Evolutionary conservation across 2,888 invertebrate species (phyloP), one percentile per base, ranked within the genome.

Genomic region (Polia nebulosa): DNA sequence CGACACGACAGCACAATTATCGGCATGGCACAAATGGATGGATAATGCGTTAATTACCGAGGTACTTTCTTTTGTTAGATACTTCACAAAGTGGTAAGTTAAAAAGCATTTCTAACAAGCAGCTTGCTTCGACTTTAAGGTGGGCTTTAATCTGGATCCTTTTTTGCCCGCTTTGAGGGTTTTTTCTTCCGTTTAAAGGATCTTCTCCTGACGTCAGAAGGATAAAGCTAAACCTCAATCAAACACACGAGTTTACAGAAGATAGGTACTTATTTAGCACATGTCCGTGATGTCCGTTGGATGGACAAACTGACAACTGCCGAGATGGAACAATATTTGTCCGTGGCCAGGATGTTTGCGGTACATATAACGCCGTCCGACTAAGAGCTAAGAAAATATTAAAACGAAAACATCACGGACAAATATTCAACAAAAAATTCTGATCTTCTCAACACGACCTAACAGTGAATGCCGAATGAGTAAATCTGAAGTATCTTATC

Each of bases 371-470:
- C 90, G 88, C 86, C 81, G 87, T 88, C 89, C 84, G 84, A 85
- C 93, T 93, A 93, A 94, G 92, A 93, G 91, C 87, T 88, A 89
- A 91, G 89, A 88, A 91, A 94, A 94, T 91, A 92, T 93, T 90
- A 86, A 90, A 89, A 87, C 83, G 81, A 87, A 87, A 86, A 85
- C 83, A 85, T 89, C 85, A 85, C 86, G 77, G 82, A 85, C 84
- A 90, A 87, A 90, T 85, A 86, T 61, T 65, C 74, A 71, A 88
- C 83, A 91, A 91, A 88, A 88, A 88, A 88, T 88, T 82, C 58
- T 81, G 77, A 85, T 82, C 82, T 85, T 78, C 75, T 79, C 62
- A 80, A 78, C 81, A 79, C 84, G 83, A 84, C 72, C 60, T 73
- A 76, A 74, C 64, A 61, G 79, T 85, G 77, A 84, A 84, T 86